phyloP scores from a whole-genome alignment of 2,888 invertebrate species.

The Drosophila melanocephala region DNA sequence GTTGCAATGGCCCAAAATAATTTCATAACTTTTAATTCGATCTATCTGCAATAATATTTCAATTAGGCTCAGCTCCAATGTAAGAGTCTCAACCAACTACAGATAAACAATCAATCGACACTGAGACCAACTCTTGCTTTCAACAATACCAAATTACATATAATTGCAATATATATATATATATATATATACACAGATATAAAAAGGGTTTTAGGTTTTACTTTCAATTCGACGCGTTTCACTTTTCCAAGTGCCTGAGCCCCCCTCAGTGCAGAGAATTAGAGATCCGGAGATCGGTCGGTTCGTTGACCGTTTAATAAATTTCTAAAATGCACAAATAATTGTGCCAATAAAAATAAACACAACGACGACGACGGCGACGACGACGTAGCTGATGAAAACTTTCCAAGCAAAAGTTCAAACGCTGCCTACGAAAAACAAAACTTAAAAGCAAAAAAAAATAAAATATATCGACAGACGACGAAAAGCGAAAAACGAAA shows the following conservation, averaged over 20 bases:
- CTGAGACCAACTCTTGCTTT: conserved; percentile 5
- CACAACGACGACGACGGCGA: conserved; percentile 34
- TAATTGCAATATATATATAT: not conserved
- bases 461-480: conserved; percentile 23
- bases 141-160: conserved; percentile 3
- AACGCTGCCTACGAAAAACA: conserved; percentile 72
- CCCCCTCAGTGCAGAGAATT: conserved; percentile 12
- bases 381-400: conserved; percentile 21
- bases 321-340: conserved; percentile 81
- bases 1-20: not conserved
- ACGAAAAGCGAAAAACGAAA: conserved; percentile 55
- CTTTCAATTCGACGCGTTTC: conserved; percentile 55
- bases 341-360: conserved; percentile 81
- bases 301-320: conserved; percentile 74
- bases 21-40: not conserved
- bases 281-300: conserved; percentile 3
- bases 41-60: not conserved
- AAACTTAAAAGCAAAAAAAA: conserved; percentile 31
- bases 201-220: conserved; percentile 52
- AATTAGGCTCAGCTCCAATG: not conserved
- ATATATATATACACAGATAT: not conserved
- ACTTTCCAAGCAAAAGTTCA: conserved; percentile 79
- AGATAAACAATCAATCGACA: not conserved
- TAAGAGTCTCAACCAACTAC: not conserved
- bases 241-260: conserved; percentile 40